phyloP scores from a whole-genome alignment of 2,113 vertebrate species.

The Nothocercus nigrocapillus region DNA sequence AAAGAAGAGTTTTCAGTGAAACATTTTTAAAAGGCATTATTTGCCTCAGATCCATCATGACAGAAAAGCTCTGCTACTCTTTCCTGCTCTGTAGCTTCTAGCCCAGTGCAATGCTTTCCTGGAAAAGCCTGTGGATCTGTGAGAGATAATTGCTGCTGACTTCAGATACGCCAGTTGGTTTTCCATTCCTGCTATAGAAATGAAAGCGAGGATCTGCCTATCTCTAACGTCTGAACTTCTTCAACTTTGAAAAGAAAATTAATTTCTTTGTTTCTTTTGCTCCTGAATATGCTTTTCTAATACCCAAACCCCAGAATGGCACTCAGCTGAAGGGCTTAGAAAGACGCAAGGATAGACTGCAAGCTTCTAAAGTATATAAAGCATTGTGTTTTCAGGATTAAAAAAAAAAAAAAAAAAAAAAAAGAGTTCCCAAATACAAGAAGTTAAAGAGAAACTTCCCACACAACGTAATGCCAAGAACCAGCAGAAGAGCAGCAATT shows the following conservation, averaged over 20 bases:
- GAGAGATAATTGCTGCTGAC: not conserved
- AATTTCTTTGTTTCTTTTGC: not conserved
- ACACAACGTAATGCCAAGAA: not conserved
- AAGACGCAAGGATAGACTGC: not conserved
- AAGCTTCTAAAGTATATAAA: not conserved
- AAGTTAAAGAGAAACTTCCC: not conserved
- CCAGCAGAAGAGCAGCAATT: not conserved
- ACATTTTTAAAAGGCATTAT: not conserved
- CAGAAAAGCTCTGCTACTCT: not conserved
- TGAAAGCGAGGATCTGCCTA: not conserved
- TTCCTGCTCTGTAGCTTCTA: not conserved
- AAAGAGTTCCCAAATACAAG: not conserved
- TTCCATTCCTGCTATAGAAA: not conserved
- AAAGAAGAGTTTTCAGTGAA: not conserved
- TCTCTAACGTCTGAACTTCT: not conserved
- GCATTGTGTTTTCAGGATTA: not conserved
- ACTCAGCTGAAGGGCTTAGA: not conserved
- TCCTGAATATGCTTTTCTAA: not conserved
- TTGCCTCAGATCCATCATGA: not conserved
- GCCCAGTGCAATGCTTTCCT: not conserved
- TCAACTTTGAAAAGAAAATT: not conserved
- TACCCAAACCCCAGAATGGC: not conserved
- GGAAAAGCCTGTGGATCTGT: not conserved
- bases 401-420: not conserved
- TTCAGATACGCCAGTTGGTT: not conserved